Percentiles rank a stretch among this genome's conserved stretches.
phyloP scores from a whole-genome alignment of 1,140 invertebrate genomes.

The Chironomus striatipennis region DNA sequence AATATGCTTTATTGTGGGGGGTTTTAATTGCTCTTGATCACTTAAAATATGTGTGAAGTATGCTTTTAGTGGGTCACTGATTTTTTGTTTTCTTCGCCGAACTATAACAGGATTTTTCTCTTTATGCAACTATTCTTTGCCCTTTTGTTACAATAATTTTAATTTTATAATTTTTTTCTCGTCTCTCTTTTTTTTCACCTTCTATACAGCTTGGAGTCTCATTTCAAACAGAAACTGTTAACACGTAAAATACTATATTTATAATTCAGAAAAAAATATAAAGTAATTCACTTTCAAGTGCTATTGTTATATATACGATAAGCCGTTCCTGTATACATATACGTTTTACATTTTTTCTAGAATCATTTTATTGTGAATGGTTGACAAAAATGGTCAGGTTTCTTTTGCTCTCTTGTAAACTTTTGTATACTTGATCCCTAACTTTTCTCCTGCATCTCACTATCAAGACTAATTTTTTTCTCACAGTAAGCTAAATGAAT shows the following conservation, averaged over 20 bases:
- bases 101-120: background rate
- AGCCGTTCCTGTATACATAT: background rate
- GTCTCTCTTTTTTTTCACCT: background rate
- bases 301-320: background rate
- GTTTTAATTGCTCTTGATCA: constrained; percentile 1
- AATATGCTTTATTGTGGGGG: background rate
- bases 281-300: background rate
- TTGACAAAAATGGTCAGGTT: no score
- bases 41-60: background rate
- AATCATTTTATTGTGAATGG: background rate
- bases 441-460: no score
- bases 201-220: background rate
- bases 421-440: no score
- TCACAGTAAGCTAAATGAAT: no score
- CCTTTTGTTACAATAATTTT: background rate
- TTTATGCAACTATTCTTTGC: background rate
- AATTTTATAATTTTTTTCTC: background rate
- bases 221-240: background rate
- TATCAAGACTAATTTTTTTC: no score
- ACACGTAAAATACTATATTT: background rate
- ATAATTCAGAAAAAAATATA: background rate
- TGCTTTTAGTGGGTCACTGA: background rate
- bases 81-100: background rate
- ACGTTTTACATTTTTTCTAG: background rate
- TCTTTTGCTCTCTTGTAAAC: no score